Evolutionary conservation across 2,888 invertebrate species (phyloP).

Genomic region (Rhorus exstirpatorius): DNA sequence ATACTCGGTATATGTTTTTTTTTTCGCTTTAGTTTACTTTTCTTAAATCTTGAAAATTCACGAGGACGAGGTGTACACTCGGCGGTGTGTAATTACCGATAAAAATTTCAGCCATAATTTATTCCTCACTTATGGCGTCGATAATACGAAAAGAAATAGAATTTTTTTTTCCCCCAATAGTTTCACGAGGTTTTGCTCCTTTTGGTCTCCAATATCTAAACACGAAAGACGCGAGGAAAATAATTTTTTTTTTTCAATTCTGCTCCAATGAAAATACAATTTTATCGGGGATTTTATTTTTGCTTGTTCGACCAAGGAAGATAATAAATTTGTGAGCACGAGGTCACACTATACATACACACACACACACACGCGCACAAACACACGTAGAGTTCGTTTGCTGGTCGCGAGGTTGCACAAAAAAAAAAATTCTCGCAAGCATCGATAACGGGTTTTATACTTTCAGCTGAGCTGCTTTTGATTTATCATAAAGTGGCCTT

Average conservation of each 20-base stretch:
- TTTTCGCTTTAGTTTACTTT: constrained; percentile 28
- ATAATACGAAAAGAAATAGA: neutral
- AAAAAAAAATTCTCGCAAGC: constrained; percentile 26
- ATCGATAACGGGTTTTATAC: constrained; percentile 13
- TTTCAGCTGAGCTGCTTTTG: constrained; percentile 13
- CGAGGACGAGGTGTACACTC: too few species aligned
- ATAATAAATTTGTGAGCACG: constrained; percentile 20
- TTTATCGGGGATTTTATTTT: constrained; percentile 35
- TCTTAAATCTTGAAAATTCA: too few species aligned
- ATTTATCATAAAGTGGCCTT: neutral
- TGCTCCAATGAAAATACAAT: constrained; percentile 32
- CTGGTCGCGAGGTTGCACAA: constrained; percentile 1
- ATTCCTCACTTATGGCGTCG: neutral
- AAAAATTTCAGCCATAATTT: constrained; percentile 17
- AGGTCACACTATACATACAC: constrained; percentile 39
- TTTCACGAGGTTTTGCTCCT: too few species aligned
- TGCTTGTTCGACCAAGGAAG: constrained; percentile 13
- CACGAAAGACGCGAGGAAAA: constrained; percentile 8
- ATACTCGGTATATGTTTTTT: constrained; percentile 31
- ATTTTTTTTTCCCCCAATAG: too few species aligned
- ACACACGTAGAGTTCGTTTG: neutral
- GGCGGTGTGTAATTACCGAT: too few species aligned
- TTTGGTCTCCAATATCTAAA: neutral
- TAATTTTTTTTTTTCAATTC: neutral
- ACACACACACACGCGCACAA: constrained; percentile 6